Percentiles rank a stretch among this genome's conserved stretches.
Evolutionary conservation across 2,113 vertebrate genomes (phyloP).

Genomic region (Pterocles gutturalis): DNA sequence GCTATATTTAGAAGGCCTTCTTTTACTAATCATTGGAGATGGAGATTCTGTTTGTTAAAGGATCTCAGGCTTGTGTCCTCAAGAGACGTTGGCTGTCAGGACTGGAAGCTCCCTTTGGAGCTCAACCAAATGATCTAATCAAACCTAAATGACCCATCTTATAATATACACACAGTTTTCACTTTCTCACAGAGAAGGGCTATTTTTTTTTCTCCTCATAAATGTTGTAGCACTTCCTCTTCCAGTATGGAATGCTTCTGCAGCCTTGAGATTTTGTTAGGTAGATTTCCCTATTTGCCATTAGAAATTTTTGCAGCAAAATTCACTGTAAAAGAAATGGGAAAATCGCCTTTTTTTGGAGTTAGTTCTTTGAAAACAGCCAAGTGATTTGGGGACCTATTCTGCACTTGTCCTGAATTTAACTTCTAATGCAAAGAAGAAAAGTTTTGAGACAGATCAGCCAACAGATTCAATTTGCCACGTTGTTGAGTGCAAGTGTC

Average conservation of each 20-base stretch:
- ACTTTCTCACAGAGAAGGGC: not conserved
- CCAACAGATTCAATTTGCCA: not conserved
- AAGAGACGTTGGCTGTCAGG: not conserved
- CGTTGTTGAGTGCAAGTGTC: not conserved
- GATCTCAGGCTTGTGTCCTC: not conserved
- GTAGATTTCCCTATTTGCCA: not conserved
- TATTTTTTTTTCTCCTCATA: not conserved
- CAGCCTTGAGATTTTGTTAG: not conserved
- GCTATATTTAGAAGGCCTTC: not conserved
- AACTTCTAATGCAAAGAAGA: not conserved
- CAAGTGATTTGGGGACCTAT: not conserved
- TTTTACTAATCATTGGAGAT: not conserved
- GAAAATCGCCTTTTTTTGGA: not conserved
- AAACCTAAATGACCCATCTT: not conserved
- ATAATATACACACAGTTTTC: not conserved
- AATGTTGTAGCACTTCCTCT: not conserved
- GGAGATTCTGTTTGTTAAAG: not conserved
- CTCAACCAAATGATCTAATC: not conserved
- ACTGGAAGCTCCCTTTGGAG: not conserved
- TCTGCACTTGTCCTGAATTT: not conserved
- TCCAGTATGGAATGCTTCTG: not conserved
- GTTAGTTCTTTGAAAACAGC: not conserved
- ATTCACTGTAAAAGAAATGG: not conserved
- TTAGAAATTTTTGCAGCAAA: not conserved
- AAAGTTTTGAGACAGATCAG: not conserved